Base-by-base conservation (phyloP, 1,140 invertebrate species). In the Lanistes nyassanus region DNA sequence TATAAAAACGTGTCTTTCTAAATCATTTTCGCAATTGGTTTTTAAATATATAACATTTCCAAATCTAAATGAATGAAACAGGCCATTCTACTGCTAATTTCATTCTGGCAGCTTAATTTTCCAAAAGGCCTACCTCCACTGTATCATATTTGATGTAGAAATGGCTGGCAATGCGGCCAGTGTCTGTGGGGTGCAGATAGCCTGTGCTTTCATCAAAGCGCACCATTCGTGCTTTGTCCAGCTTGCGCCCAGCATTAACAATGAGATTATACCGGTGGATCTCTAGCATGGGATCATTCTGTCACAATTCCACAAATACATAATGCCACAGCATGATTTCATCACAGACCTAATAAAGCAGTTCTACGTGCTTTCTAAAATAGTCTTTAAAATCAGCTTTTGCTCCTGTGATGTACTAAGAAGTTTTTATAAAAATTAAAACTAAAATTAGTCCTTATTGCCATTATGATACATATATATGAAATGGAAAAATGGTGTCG, bases 111-210 rank as follows among this genome's bases (percentile, higher is more conserved):
- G n/a, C 31, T 42, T 42, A 42, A 13, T 13, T 42, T 13, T 42
- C 5, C 5, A 21, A n/a, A 73, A 36, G 31, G 31, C 7, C 47
- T 55, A 94, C 93, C 89, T 97, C 95, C 81, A 99, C 94, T 0
- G 98, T 99, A 83, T 98, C 96, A 88, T 96, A 96, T 83, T 98
- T 99, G 58, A 99, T 96, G 88, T 99, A 99, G 90, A 94, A 99
- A 89, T 99, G 96, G 87, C 97, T 98, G 0, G 98, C 97, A 66
- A 96, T 99, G 75, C 98, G 92, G 1, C 98, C 98, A 60, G 98
- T 90, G 90, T 99, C 97, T 77, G 88, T 90, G 1, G 95, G 90
- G 83, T 93, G 92, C 29, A 99, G 91, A 86, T 95, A 95, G 29
- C 95, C 94, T 16, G 94, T 96, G 65, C 91, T 90, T 76, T 93